Percentiles rank a stretch among this genome's conserved stretches.
Evolutionary conservation across 1,140 invertebrate species (phyloP).

Genomic region (Mylabris phalerata): DNA sequence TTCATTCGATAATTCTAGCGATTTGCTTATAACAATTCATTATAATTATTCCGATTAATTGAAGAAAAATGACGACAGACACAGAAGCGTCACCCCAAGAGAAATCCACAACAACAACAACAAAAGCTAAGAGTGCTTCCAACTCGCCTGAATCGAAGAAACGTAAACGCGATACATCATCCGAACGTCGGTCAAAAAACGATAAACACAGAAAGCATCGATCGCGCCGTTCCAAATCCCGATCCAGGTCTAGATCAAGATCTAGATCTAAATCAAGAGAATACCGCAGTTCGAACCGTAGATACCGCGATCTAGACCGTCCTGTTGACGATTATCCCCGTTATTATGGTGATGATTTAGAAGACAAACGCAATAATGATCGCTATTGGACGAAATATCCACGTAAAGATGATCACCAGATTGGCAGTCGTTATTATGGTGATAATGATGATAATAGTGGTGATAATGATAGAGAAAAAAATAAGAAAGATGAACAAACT

Average conservation of each 20-base stretch:
- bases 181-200: background rate
- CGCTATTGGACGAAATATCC: conserved; percentile 42
- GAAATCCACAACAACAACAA: background rate
- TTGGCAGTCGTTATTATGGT: conserved; percentile 35
- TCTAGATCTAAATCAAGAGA: conserved; percentile 15
- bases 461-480: conserved; percentile 18
- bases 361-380: conserved; percentile 35
- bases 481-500: conserved; percentile 15
- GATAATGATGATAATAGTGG: conserved; percentile 15
- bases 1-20: too few species aligned
- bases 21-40: too few species aligned
- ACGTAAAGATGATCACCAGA: conserved; percentile 30
- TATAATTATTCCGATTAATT: too few species aligned
- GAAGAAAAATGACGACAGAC: conserved; percentile 3
- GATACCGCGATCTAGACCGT: conserved; percentile 21
- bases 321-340: conserved; percentile 25
- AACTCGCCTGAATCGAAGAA: conserved; percentile 9
- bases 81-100: conserved; percentile 2
- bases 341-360: conserved; percentile 37
- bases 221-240: background rate
- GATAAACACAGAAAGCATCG: background rate
- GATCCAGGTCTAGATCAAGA: background rate
- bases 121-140: background rate
- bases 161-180: conserved; percentile 10
- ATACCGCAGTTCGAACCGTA: conserved; percentile 1